phyloP scores from a whole-genome alignment of 1,140 invertebrate species.

The Caenorhabditis tropicalis region DNA sequence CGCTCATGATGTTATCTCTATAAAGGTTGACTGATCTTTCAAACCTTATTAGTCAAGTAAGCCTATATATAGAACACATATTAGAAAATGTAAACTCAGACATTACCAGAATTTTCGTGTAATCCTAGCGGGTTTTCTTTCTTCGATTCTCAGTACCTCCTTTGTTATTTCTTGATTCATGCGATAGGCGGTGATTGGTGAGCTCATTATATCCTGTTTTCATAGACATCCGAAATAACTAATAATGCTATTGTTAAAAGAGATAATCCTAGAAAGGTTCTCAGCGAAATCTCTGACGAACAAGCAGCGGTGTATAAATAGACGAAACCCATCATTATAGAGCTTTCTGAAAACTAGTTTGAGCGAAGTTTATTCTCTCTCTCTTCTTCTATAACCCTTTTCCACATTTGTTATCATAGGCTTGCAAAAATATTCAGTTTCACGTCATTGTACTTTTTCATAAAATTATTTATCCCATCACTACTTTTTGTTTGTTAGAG shows the following conservation, averaged over 20 bases:
- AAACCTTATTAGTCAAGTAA: no score
- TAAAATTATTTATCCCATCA: no score
- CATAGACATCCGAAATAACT: neutral
- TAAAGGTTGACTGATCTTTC: no score
- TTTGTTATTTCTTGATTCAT: neutral
- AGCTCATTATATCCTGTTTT: neutral
- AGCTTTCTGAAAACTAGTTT: neutral
- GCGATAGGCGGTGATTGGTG: constrained; percentile 13
- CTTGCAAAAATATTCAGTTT: no score
- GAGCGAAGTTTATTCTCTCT: neutral
- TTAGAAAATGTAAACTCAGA: no score
- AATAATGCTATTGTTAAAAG: constrained; percentile 32
- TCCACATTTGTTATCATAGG: neutral
- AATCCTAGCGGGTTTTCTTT: neutral
- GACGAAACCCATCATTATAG: neutral
- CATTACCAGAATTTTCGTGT: no score
- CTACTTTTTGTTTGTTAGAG: no score
- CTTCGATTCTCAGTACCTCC: neutral
- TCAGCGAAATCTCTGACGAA: neutral
- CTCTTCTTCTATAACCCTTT: neutral
- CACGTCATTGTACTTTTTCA: no score
- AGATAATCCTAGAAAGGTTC: neutral
- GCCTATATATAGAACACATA: no score
- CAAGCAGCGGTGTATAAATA: neutral
- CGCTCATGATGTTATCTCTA: no score